Conservation (phyloP, 2,888 invertebrate genomes). For the Drosophila hawaiiensis region DNA sequence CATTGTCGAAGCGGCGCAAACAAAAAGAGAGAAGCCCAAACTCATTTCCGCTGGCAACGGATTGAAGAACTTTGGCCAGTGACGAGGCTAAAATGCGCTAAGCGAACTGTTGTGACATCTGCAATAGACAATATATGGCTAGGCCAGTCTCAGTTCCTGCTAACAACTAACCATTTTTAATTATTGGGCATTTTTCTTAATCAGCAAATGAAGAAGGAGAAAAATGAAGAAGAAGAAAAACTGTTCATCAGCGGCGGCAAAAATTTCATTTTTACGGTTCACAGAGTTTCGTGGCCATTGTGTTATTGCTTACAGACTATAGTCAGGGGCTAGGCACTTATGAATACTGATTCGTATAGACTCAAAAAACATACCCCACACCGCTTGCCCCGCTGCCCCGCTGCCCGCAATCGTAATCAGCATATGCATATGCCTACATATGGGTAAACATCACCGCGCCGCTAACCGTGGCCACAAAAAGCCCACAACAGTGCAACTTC, state of each 20-base stretch:
- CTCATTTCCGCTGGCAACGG: constrained; percentile 58
- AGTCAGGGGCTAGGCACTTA: constrained; percentile 13
- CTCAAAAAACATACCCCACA: constrained; percentile 16
- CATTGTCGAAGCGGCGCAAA: constrained; percentile 48
- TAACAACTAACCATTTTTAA: constrained; percentile 19
- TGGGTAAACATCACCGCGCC: constrained; percentile 83
- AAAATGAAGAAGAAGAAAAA: background rate
- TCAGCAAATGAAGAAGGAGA: constrained; percentile 1
- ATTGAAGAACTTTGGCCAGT: constrained; percentile 4
- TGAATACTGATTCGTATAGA: constrained; percentile 40
- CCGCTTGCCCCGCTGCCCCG: constrained; percentile 25
- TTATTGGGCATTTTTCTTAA: constrained; percentile 25
- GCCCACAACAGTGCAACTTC: constrained; percentile 68
- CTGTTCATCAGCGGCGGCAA: constrained; percentile 39
- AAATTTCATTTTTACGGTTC: constrained; percentile 71
- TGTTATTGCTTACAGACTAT: constrained; percentile 43
- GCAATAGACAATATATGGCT: no score
- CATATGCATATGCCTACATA: constrained; percentile 81
- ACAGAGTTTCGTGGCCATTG: constrained; percentile 60
- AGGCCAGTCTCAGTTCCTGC: background rate
- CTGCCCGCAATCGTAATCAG: constrained; percentile 72
- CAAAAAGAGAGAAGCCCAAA: constrained; percentile 48
- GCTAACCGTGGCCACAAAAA: constrained; percentile 67
- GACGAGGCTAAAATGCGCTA: constrained; percentile 9
- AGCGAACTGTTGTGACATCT: constrained; percentile 21